Base-by-base conservation (phyloP, 92 coral and sea anemone genomes). In the Palythoa caribaeorum region DNA sequence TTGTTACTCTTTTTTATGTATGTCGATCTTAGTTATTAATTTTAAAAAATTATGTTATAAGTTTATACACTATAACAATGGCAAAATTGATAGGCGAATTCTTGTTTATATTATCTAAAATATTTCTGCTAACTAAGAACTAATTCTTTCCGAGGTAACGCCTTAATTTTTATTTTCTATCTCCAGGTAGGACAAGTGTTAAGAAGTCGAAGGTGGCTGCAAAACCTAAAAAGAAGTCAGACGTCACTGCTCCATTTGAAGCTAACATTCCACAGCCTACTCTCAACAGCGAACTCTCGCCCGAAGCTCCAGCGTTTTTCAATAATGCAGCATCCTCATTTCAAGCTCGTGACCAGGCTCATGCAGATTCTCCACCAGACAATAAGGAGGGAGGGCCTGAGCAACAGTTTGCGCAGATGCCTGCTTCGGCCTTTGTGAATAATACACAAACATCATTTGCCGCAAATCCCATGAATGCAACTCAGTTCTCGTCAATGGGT, bases 401-500 rank as follows among this genome's bases (percentile, higher is more conserved):
- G 21, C 62, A 39, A 21, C 75, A 50, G 71, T 48, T 19, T 14
- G 62, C 76, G 12, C 86, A 81, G 73, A 71, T 51, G 40, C 76
- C 76, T 16, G 76, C 86, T n/a, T 52, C 86, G 28, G 86, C 65
- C 60, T 48, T 81, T 28, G 19, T 40, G 73, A 80, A 80, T 44
- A 81, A 81, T 19, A 68, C 62, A 2, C 86, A 81, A 21, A 35
- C 20, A 19, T 76, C 52, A 21, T 66, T 44, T 13, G 76, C 76
- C 5, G 52, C 59, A 40, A 81, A 81, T 36, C 86, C 76, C 20
- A 47, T 81, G 62, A 81, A 81, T 5, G 76, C 76, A 4, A 63
- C 86, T 28, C 86, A 81, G 60, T 81, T 81, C 54, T 65, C 86
- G 28, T 53, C 86, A 1, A 47, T 81, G 86, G 76, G 86, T 81